Evolutionary conservation across 2,888 invertebrate species (phyloP).

Genomic region (Tricholauxania praeusta): DNA sequence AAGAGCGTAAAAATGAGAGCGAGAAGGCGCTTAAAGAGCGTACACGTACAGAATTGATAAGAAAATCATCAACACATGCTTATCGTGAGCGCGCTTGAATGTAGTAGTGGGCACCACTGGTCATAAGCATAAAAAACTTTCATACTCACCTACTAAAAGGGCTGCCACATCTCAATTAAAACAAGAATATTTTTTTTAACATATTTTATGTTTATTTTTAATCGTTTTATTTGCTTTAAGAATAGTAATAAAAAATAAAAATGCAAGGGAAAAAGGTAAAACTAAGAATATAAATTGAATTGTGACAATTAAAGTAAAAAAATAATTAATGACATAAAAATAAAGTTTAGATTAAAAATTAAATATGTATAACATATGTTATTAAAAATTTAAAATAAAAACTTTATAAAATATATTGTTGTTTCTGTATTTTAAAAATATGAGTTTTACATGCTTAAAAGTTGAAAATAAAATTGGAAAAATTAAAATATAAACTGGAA

Average conservation of each 20-base stretch:
- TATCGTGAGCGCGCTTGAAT: no score
- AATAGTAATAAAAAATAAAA: conserved; percentile 51
- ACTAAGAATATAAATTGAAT: conserved; percentile 9
- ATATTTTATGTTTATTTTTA: conserved; percentile 46
- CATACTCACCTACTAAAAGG: no score
- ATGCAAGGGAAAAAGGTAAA: conserved; percentile 25
- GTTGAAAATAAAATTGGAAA: conserved; percentile 10
- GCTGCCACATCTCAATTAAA: neutral
- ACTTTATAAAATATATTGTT: conserved; percentile 10
- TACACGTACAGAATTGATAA: no score
- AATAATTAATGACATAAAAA: conserved; percentile 40
- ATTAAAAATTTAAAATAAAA: conserved; percentile 25
- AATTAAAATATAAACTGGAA: neutral
- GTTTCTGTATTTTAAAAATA: neutral
- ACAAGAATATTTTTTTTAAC: conserved; percentile 45
- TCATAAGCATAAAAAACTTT: no score
- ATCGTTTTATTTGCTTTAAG: conserved; percentile 45
- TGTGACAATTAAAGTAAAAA: conserved; percentile 30
- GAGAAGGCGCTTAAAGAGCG: no score
- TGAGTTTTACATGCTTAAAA: conserved; percentile 5
- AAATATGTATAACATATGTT: conserved; percentile 25
- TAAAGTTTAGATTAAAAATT: conserved; percentile 36
- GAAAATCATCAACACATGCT: no score
- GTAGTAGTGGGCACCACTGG: no score
- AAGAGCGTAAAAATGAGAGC: no score